Evolutionary conservation across 1,140 invertebrate species (phyloP).

Genomic region (Laupala kohalensis): DNA sequence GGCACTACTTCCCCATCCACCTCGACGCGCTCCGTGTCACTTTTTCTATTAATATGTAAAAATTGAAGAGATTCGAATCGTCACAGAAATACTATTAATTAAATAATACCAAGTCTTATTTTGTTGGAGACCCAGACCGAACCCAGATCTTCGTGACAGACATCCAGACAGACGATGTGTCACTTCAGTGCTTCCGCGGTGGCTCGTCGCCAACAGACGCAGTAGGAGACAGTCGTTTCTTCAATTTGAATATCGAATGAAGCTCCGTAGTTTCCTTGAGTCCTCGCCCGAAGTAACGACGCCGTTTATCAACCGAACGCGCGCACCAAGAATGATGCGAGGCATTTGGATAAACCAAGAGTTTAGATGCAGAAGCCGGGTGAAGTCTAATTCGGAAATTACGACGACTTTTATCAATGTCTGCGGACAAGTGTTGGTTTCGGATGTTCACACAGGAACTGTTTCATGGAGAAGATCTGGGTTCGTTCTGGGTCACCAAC

Average conservation of each 20-base stretch:
- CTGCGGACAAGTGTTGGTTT: not conserved
- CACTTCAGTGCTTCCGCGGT: not conserved
- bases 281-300: not conserved
- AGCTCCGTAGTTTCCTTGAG: not conserved
- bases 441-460: no score
- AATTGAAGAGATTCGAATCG: no score
- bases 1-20: no score
- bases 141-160: not conserved
- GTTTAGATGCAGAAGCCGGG: not conserved
- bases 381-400: not conserved
- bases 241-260: not conserved
- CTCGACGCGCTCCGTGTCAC: no score
- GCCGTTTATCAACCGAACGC: not conserved
- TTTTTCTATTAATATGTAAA: no score
- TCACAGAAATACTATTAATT: no score
- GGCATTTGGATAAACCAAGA: not conserved
- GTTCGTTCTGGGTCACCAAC: no score
- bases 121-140: not conserved
- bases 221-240: not conserved
- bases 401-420: not conserved
- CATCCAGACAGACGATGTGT: not conserved
- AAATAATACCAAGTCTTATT: no score
- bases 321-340: not conserved
- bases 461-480: no score
- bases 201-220: not conserved